Percentiles rank a stretch among this genome's conserved stretches.
Conservation (phyloP, 1,140 invertebrate species). For the Thaumetopoea pityocampa region DNA sequence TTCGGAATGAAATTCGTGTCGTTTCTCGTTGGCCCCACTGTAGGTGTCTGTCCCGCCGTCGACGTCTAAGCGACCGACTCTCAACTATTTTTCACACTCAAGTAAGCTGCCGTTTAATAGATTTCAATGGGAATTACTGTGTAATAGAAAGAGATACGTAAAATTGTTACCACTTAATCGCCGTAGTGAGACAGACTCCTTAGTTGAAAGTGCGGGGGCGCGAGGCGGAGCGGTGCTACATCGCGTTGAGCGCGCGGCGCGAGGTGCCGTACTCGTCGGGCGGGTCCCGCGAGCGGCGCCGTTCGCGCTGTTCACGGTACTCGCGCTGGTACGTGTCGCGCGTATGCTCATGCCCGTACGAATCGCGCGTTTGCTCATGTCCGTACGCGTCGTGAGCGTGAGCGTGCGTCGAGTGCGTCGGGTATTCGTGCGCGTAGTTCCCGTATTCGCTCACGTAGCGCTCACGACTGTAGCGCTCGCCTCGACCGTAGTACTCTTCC, state of each 20-base stretch:
- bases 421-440: slow-evolving; percentile 51
- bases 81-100: too few species aligned
- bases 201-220: slow-evolving; percentile 19
- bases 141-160: too few species aligned
- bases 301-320: slow-evolving; percentile 37
- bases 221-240: slow-evolving; percentile 35
- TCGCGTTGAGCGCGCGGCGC: slow-evolving; percentile 68
- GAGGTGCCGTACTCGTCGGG: slow-evolving; percentile 66
- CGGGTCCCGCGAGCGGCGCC: slow-evolving; percentile 45
- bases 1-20: too few species aligned
- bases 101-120: too few species aligned
- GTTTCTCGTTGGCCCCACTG: too few species aligned
- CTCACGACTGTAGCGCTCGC: slow-evolving; percentile 55
- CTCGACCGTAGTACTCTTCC: slow-evolving; percentile 64
- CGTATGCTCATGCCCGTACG: slow-evolving; percentile 32
- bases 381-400: slow-evolving; percentile 52
- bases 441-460: slow-evolving; percentile 59
- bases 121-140: too few species aligned
- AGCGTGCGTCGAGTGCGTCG: slow-evolving; percentile 26
- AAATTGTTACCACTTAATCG: slow-evolving; percentile 67
- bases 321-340: slow-evolving; percentile 46
- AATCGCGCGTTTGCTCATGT: slow-evolving; percentile 51
- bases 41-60: too few species aligned
- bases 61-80: too few species aligned
- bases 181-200: slow-evolving; percentile 36